Percentiles rank a stretch among this genome's conserved stretches.
Evolutionary conservation across 2,113 vertebrate genomes (phyloP).

Genomic region (Natator depressus): DNA sequence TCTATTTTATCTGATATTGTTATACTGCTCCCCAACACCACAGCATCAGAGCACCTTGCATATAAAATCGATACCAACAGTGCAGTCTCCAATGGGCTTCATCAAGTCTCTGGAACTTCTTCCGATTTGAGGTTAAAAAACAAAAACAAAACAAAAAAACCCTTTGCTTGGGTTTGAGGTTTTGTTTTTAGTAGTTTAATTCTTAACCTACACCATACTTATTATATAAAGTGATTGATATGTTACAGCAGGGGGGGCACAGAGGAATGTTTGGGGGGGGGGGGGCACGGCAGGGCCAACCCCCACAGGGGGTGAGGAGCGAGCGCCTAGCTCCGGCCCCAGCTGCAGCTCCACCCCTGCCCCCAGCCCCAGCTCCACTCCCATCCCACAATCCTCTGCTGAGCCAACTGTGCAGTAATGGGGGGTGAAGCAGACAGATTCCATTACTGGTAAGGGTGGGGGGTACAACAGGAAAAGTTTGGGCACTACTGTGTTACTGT

Average conservation of each 20-base stretch:
- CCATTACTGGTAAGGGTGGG: too few relatives aligned
- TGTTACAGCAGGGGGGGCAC: neutral
- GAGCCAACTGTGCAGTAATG: too few relatives aligned
- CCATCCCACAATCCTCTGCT: too few relatives aligned
- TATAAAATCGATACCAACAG: neutral
- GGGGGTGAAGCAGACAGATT: too few relatives aligned
- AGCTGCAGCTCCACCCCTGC: too few relatives aligned
- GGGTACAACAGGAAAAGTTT: too few relatives aligned
- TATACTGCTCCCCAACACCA: neutral
- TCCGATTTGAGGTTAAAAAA: neutral
- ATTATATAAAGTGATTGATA: neutral
- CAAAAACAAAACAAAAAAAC: neutral
- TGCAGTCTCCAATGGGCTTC: neutral
- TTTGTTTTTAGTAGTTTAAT: neutral
- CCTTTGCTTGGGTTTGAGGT: neutral
- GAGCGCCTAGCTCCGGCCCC: too few relatives aligned
- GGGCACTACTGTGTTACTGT: neutral
- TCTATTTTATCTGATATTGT: neutral
- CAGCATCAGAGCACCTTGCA: neutral
- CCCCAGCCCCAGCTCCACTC: too few relatives aligned
- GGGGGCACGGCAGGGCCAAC: too few relatives aligned
- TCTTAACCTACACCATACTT: neutral
- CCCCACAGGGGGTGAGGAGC: too few relatives aligned
- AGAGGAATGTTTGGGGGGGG: too few relatives aligned
- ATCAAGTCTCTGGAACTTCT: neutral